Percentiles rank a stretch among this genome's conserved stretches.
Evolutionary conservation across 2,888 invertebrate genomes (phyloP).

Genomic region (Atethmia centrago): DNA sequence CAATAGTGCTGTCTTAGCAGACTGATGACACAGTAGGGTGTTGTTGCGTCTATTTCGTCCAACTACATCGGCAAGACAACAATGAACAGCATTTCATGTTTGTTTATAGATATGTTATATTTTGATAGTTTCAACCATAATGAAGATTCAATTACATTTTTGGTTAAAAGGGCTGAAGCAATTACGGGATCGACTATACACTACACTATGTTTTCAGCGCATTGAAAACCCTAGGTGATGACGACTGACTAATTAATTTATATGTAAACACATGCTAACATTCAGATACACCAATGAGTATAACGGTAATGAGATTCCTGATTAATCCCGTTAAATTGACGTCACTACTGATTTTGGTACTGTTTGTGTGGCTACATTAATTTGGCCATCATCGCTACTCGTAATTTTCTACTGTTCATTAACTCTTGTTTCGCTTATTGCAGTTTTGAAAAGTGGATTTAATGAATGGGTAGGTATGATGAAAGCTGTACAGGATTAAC

Average conservation of each 20-base stretch:
- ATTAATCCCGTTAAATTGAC: constrained; percentile 71
- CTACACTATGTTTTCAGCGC: background rate
- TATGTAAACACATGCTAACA: constrained; percentile 42
- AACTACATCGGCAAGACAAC: too few species aligned
- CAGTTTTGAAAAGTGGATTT: constrained; percentile 30
- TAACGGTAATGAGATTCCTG: constrained; percentile 72
- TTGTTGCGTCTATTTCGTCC: too few species aligned
- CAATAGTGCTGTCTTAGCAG: too few species aligned
- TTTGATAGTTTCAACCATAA: background rate
- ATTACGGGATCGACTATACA: background rate
- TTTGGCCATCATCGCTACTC: constrained; percentile 47
- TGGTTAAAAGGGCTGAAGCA: background rate
- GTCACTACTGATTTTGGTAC: constrained; percentile 67
- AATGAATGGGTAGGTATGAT: constrained; percentile 1
- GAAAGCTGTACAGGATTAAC: background rate
- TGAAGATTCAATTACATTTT: background rate
- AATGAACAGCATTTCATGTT: background rate
- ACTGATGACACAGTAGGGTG: too few species aligned
- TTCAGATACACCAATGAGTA: constrained; percentile 38
- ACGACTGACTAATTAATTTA: constrained; percentile 41
- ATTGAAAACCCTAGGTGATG: background rate
- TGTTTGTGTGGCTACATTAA: constrained; percentile 55
- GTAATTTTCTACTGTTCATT: constrained; percentile 52
- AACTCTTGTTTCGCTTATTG: constrained; percentile 27
- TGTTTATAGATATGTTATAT: background rate